Conservation (phyloP, 2,888 invertebrate genomes). For the Alloscopus bannaensis region DNA sequence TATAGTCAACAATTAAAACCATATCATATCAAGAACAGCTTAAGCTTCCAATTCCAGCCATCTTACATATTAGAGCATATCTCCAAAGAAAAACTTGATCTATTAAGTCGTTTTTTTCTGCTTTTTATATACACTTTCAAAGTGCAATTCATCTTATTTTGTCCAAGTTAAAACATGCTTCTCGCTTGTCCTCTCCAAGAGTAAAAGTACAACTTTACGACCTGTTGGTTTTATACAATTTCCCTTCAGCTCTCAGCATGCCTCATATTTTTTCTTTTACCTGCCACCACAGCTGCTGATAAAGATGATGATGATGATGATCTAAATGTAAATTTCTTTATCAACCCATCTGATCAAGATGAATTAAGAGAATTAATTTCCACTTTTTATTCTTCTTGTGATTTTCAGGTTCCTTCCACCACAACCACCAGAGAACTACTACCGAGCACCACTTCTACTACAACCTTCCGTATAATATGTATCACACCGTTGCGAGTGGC, state of each 20-base stretch:
- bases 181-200: conserved; percentile 8
- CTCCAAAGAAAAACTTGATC: conserved; percentile 52
- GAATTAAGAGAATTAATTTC: conserved; percentile 33
- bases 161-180: too few species aligned
- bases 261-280: neutral
- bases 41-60: neutral
- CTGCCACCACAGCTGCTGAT: neutral
- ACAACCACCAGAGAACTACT: conserved; percentile 14
- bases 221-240: conserved; percentile 33
- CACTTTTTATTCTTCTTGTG: conserved; percentile 4
- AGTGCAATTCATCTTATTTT: conserved; percentile 47
- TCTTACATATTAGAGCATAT: too few species aligned
- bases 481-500: too few species aligned
- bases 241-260: neutral
- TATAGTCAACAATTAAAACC: conserved; percentile 11
- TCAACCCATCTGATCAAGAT: neutral
- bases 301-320: conserved; percentile 1
- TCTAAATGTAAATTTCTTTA: conserved; percentile 26
- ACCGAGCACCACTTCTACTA: neutral
- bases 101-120: conserved; percentile 38
- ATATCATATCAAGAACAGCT: conserved; percentile 21
- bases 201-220: conserved; percentile 24
- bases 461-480: too few species aligned
- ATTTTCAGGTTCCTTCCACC: conserved; percentile 44
- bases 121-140: conserved; percentile 21